Evolutionary conservation across 1,140 invertebrate genomes (phyloP), one percentile per base, ranked within the genome.

Genomic region (Drosophila simulans): DNA sequence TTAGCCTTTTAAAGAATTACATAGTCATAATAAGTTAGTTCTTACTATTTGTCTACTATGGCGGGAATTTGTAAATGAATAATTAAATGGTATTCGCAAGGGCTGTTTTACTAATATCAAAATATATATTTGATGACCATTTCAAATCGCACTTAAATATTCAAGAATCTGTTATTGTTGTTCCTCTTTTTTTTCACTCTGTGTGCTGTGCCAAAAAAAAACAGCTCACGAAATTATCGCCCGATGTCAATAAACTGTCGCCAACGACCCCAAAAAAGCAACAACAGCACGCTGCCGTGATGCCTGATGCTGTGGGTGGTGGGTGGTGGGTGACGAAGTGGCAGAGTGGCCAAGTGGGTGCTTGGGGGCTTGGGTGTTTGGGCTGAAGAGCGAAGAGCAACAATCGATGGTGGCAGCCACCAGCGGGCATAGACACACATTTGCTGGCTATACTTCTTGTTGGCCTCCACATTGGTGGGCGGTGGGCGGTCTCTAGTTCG

Each of bases 171-270:
- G 31, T 31, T 31, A 8, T 10, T 40, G 3, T 40, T 4, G 20
- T 31, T 39, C 20, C 40, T 56, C 7, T 2, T 0, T 13, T 11
- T 63, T 70, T 31, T 39, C 12, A n/a, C n/a, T n/a, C 34, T 11
- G 35, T 4, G 25, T n/a, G 27, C 20, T 34, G 35, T 35, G 45
- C 7, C 7, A 1, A 8, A 8, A 54, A 69, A 53, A 60, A 54
- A 22, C 57, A 62, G 34, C 46, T 35, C 46, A 63, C 37, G 27
- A 73, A 73, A 74, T 74, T 74, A 74, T 74, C 70, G 69, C 70
- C 5, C 35, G 57, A 73, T 53, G 70, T 74, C 69, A 74, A 74
- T 74, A 74, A 74, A 74, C 70, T 73, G 70, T 62, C 42, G 27
- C 64, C 65, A 45, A 49, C 68, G 68, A 71, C 52, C 68, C 65